Conservation (phyloP, 92 coral and sea anemone genomes). For the Parazoanthus atlanticus region DNA sequence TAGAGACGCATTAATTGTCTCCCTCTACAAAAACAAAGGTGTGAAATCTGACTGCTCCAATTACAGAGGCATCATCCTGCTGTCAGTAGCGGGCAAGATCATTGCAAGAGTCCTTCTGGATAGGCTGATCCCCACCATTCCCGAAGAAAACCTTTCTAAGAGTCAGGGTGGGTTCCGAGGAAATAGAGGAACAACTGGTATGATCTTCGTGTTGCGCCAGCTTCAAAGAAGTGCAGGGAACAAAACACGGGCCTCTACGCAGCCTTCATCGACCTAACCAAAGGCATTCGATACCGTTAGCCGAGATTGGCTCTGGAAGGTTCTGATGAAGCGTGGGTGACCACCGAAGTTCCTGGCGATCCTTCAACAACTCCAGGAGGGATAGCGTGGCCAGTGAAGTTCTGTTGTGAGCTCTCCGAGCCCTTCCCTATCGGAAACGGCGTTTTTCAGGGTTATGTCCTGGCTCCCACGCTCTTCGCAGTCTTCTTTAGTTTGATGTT, state of each 20-base stretch:
- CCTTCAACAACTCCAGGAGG: too few species aligned
- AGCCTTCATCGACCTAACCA: constrained; percentile 49
- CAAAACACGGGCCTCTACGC: constrained; percentile 47
- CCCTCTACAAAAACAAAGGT: constrained; percentile 51
- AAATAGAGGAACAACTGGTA: constrained; percentile 36
- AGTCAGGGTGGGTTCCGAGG: constrained; percentile 16
- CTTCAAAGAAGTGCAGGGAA: constrained; percentile 24
- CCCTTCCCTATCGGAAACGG: too few species aligned
- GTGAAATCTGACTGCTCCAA: constrained; percentile 12
- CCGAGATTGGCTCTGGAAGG: constrained; percentile 41
- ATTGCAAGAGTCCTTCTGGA: constrained; percentile 28
- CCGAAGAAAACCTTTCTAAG: constrained; percentile 21
- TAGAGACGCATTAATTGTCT: constrained; percentile 30
- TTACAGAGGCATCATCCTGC: constrained; percentile 44
- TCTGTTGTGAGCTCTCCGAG: too few species aligned
- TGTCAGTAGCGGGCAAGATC: constrained; percentile 36
- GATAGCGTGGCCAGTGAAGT: too few species aligned
- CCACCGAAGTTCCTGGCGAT: too few species aligned
- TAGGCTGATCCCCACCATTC: background rate
- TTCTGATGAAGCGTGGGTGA: constrained; percentile 23
- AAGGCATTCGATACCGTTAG: constrained; percentile 54
- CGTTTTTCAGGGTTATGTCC: too few species aligned
- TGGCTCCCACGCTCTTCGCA: too few species aligned
- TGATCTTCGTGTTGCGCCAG: constrained; percentile 7
- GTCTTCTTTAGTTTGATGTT: too few species aligned